Conservation (phyloP, 2,797 vertebrate species). For the Oreortyx pictus region DNA sequence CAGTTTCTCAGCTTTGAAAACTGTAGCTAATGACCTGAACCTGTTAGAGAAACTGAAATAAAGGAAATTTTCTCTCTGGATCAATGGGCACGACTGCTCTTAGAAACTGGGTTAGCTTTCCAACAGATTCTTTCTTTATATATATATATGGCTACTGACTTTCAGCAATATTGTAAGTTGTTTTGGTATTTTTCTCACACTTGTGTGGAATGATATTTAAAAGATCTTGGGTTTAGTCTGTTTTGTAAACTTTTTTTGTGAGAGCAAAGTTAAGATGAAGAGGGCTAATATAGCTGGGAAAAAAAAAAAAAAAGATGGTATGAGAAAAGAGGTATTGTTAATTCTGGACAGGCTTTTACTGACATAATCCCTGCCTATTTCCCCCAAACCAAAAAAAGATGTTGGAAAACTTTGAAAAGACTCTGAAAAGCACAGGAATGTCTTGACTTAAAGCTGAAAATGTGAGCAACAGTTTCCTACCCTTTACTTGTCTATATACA, state of each 20-base stretch:
- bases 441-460: background rate
- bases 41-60: background rate
- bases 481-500: background rate
- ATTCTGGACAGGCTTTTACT: background rate
- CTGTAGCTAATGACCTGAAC: background rate
- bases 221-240: background rate
- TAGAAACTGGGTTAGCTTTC: background rate
- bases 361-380: background rate
- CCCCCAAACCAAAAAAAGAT: background rate
- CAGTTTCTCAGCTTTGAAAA: constrained; percentile 5
- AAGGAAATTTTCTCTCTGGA: background rate
- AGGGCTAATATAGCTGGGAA: background rate
- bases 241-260: background rate
- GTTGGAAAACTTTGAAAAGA: background rate
- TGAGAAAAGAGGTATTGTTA: background rate
- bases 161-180: background rate
- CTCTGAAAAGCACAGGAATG: background rate
- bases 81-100: background rate
- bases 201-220: background rate
- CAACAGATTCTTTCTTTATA: background rate
- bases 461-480: background rate
- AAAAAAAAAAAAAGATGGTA: background rate
- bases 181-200: background rate
- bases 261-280: background rate
- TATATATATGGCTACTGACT: background rate